Percentiles rank a stretch among this genome's conserved stretches.
Evolutionary conservation across 2,888 invertebrate genomes (phyloP).

Genomic region (Sarcophaga variegata): DNA sequence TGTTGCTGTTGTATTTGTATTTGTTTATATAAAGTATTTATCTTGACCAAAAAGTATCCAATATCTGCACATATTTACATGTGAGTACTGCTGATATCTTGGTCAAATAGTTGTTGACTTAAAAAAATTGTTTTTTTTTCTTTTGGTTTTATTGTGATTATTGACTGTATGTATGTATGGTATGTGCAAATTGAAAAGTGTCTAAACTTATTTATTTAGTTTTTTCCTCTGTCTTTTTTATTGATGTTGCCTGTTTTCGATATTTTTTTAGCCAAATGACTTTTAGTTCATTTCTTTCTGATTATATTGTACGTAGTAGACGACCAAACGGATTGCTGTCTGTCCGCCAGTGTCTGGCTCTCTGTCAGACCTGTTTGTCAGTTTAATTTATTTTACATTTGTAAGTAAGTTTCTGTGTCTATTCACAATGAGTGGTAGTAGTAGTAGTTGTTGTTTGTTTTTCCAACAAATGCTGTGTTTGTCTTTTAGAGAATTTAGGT

Average conservation of each 20-base stretch:
- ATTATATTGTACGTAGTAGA: background rate
- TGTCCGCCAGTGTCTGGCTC: background rate
- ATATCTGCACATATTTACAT: background rate
- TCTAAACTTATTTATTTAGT: slow-evolving; percentile 18
- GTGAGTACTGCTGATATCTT: background rate
- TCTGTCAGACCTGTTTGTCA: background rate
- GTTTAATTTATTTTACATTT: background rate
- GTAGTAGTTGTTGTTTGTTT: slow-evolving; percentile 8
- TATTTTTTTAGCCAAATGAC: slow-evolving; percentile 39
- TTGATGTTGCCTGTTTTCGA: background rate
- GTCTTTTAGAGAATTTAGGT: slow-evolving; percentile 50
- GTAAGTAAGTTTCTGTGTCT: background rate
- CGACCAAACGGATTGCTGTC: background rate
- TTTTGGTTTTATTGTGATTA: slow-evolving; percentile 37
- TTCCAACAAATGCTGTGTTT: slow-evolving; percentile 51
- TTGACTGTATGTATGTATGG: slow-evolving; percentile 13
- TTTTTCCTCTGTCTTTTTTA: background rate
- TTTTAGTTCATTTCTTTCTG: slow-evolving; percentile 48
- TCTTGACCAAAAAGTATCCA: background rate
- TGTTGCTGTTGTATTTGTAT: background rate
- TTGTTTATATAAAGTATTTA: background rate
- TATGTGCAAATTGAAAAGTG: slow-evolving; percentile 55
- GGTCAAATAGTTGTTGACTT: background rate
- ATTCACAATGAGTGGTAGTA: background rate
- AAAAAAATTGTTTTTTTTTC: background rate